These are phyloP conservation scores for Promerops cafer DNA, from an alignment of 2,113 vertebrate species.

Conservation along the genomic window DNA sequence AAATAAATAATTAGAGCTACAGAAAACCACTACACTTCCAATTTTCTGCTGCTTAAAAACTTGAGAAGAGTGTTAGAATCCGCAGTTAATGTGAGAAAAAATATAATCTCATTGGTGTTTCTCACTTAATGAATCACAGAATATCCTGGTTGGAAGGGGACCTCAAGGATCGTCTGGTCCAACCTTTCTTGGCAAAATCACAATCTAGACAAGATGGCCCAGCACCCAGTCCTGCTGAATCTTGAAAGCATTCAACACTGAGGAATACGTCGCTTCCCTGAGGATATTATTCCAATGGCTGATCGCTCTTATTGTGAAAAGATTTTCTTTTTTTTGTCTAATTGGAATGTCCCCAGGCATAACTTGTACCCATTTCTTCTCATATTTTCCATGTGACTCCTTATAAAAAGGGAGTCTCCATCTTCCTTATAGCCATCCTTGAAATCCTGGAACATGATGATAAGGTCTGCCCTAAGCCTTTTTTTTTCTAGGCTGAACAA, in stretches of 20 bases:
- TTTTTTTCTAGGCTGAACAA: neutral
- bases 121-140: neutral
- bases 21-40: neutral
- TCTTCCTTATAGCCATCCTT: neutral
- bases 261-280: neutral
- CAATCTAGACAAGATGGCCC: neutral
- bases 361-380: neutral
- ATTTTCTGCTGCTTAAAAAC: neutral
- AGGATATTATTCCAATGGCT: neutral
- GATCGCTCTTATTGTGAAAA: neutral
- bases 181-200: neutral
- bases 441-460: neutral
- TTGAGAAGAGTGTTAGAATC: neutral
- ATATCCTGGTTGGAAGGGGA: neutral
- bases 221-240: neutral
- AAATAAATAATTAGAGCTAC: neutral
- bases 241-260: neutral
- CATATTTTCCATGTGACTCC: neutral
- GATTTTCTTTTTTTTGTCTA: neutral
- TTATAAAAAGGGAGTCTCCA: neutral
- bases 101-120: neutral
- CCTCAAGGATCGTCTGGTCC: neutral
- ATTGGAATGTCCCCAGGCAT: neutral
- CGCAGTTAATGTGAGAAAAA: slow-evolving; percentile 27
- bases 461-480: neutral